phyloP scores from a whole-genome alignment of 1,140 invertebrate species.

The Microplitis demolitor region DNA sequence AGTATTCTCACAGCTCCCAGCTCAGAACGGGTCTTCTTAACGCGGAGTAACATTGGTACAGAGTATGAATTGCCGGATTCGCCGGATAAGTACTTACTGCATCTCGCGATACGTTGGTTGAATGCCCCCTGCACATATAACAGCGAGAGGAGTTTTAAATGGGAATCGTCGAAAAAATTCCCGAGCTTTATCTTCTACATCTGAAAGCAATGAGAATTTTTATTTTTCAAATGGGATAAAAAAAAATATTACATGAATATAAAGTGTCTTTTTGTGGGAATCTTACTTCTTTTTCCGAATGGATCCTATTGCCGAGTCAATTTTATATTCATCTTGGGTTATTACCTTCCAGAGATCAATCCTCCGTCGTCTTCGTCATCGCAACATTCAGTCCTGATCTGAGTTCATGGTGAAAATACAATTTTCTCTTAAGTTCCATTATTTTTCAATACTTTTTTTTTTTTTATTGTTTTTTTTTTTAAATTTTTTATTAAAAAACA shows the following conservation, averaged over 20 bases:
- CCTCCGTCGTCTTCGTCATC: neutral
- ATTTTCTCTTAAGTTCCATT: too few relatives aligned
- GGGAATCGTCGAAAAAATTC: slow-evolving; percentile 30
- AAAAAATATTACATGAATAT: neutral
- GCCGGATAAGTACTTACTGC: too few relatives aligned
- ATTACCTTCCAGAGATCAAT: neutral
- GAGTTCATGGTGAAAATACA: too few relatives aligned
- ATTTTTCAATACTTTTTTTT: too few relatives aligned
- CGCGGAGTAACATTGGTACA: slow-evolving; percentile 38
- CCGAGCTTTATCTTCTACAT: slow-evolving; percentile 24
- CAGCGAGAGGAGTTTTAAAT: slow-evolving; percentile 29
- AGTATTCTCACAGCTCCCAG: slow-evolving; percentile 20
- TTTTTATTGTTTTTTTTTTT: neutral
- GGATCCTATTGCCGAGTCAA: neutral
- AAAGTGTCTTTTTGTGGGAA: neutral
- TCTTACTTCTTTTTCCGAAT: too few relatives aligned
- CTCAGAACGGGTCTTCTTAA: slow-evolving; percentile 30
- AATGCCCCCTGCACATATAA: too few relatives aligned
- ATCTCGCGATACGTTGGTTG: too few relatives aligned
- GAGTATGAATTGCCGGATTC: too few relatives aligned
- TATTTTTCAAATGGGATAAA: neutral
- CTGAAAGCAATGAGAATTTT: too few relatives aligned
- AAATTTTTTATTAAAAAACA: too few relatives aligned
- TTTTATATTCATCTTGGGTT: neutral
- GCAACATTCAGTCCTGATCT: neutral